Conservation (phyloP, 2,888 invertebrate genomes). For the Aphrophora alni region DNA sequence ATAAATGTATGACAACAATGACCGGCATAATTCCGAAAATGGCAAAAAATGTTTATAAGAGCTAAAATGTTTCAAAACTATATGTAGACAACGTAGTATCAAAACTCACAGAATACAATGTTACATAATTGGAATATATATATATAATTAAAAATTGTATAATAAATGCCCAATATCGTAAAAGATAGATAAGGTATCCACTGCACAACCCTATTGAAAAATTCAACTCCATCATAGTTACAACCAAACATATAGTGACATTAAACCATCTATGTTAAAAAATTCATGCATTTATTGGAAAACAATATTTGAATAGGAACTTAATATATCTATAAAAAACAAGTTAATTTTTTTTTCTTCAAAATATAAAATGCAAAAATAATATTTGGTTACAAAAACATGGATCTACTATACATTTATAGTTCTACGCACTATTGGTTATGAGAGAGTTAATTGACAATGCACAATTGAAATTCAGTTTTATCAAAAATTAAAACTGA, state of each 20-base stretch:
- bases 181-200: no score
- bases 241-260: not conserved
- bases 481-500: no score
- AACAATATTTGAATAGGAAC: not conserved
- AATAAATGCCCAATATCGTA: no score
- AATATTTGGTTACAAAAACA: not conserved
- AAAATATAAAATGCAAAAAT: not conserved
- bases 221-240: not conserved
- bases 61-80: no score
- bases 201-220: not conserved
- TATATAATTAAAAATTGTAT: no score
- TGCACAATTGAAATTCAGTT: not conserved
- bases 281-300: not conserved
- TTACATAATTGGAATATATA: no score
- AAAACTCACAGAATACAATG: no score
- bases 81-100: no score
- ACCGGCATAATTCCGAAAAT: no score
- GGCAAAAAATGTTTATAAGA: no score
- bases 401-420: not conserved
- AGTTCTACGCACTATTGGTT: not conserved
- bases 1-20: no score
- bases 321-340: not conserved
- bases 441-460: not conserved
- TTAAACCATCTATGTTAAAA: not conserved
- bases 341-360: not conserved